Evolutionary conservation across 2,888 invertebrate species (phyloP).

Genomic region (Heliconius erato): DNA sequence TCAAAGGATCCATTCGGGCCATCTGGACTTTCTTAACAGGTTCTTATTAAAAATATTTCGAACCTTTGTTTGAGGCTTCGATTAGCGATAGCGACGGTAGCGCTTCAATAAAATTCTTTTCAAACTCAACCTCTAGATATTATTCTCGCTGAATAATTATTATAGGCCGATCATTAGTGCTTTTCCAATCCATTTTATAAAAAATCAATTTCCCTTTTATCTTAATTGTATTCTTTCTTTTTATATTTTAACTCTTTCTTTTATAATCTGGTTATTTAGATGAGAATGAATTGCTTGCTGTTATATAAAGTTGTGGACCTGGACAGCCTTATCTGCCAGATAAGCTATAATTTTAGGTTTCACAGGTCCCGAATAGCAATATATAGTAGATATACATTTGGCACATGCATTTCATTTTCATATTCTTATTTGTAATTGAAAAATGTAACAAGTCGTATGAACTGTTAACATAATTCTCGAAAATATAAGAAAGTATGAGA

Average conservation of each 20-base stretch:
- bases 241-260: background rate
- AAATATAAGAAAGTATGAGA: too few species aligned
- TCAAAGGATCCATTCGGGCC: conserved; percentile 26
- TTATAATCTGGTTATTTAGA: background rate
- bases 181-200: conserved; percentile 12
- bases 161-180: conserved; percentile 24
- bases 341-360: too few species aligned
- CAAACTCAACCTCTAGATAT: conserved; percentile 17
- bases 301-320: background rate
- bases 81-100: conserved; percentile 2
- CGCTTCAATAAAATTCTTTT: conserved; percentile 26
- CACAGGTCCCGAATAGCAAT: too few species aligned
- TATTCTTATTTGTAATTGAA: too few species aligned
- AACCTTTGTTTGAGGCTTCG: conserved; percentile 30
- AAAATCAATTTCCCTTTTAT: conserved; percentile 1
- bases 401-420: too few species aligned
- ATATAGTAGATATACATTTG: too few species aligned
- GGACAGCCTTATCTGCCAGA: too few species aligned
- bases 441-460: too few species aligned
- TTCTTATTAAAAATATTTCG: conserved; percentile 38
- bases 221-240: conserved; percentile 3
- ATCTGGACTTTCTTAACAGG: conserved; percentile 37
- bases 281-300: background rate
- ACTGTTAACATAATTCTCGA: too few species aligned
- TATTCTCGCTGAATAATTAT: conserved; percentile 27